These are phyloP conservation scores for Meteorus cinctellus DNA, from an alignment of 2,888 invertebrate genomes.

Conservation along the genomic window DNA sequence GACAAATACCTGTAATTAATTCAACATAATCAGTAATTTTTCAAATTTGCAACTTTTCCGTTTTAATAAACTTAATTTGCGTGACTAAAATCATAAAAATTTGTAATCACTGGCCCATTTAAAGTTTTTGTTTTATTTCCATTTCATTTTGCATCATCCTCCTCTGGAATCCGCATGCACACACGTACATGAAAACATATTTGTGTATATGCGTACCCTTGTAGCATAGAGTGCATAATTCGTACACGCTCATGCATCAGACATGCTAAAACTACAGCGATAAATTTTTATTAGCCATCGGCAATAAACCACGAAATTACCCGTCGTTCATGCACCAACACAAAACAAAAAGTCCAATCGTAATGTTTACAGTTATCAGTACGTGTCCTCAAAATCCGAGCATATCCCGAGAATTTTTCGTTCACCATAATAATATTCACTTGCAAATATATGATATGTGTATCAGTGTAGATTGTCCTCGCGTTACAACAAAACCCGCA, in stretches of 20 bases:
- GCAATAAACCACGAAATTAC: slow-evolving; percentile 53
- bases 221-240: slow-evolving; percentile 15
- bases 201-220: background rate
- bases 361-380: slow-evolving; percentile 37
- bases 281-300: slow-evolving; percentile 53
- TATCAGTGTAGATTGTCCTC: too few species aligned
- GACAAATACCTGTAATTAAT: too few species aligned
- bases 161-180: too few species aligned
- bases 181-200: background rate
- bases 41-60: background rate
- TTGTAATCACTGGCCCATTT: background rate
- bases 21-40: background rate
- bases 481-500: too few species aligned
- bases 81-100: background rate
- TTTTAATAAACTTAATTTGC: background rate
- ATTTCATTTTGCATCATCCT: background rate
- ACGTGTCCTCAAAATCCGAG: slow-evolving; percentile 19
- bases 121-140: background rate
- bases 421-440: background rate
- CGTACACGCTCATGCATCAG: slow-evolving; percentile 26
- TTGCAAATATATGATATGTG: too few species aligned
- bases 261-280: slow-evolving; percentile 41
- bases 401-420: slow-evolving; percentile 1
- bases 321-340: slow-evolving; percentile 41
- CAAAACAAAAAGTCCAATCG: slow-evolving; percentile 31